phyloP scores from a whole-genome alignment of 1,140 invertebrate species.

The Diplogasteroides magnus region DNA sequence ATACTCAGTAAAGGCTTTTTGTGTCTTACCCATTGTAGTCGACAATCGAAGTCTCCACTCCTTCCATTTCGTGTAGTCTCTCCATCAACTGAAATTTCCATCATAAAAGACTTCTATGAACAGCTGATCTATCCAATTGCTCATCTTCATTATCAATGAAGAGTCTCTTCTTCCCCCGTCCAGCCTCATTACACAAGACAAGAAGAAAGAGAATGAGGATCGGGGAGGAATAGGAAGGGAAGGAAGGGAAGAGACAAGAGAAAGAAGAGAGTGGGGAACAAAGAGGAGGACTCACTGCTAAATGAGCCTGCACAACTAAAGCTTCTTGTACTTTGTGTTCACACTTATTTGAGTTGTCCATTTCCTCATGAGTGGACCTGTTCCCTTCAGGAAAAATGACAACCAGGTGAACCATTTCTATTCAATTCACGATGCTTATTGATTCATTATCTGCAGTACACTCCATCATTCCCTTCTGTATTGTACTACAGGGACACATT shows the following conservation, averaged over 20 bases:
- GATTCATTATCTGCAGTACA: background rate
- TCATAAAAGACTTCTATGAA: no score
- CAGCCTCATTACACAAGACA: no score
- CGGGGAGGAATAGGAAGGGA: background rate
- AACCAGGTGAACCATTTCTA: background rate
- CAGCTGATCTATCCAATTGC: no score
- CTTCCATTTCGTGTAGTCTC: conserved; percentile 54
- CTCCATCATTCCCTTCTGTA: background rate
- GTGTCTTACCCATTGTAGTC: conserved; percentile 56
- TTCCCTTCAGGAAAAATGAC: background rate
- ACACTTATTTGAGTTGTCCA: background rate
- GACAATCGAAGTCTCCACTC: conserved; percentile 56
- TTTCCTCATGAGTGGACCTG: background rate
- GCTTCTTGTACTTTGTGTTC: background rate
- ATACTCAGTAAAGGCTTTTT: conserved; percentile 6
- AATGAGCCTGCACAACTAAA: background rate
- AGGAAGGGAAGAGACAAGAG: background rate
- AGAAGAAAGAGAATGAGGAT: background rate
- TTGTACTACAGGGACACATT: background rate
- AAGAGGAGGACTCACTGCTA: background rate
- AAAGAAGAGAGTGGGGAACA: background rate
- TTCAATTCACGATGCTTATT: background rate
- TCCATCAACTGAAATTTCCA: conserved; percentile 51
- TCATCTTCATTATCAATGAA: no score
- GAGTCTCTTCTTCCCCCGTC: no score